phyloP scores from a whole-genome alignment of 2,113 vertebrate species.

The Propithecus coquereli region DNA sequence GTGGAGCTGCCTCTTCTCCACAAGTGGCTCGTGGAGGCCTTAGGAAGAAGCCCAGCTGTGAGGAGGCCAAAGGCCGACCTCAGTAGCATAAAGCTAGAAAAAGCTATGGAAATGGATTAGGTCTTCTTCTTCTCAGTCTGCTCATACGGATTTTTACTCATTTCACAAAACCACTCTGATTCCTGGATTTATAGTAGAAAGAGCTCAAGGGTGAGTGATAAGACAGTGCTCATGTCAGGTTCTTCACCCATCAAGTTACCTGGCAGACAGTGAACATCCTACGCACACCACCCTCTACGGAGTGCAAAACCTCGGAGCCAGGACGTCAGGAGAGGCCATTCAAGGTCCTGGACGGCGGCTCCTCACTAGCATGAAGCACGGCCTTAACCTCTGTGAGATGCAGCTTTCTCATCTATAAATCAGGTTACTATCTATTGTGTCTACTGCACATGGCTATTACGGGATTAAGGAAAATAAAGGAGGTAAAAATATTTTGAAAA shows the following conservation, averaged over 20 bases:
- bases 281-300: too few species aligned
- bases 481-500: neutral
- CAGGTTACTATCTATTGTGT: too few species aligned
- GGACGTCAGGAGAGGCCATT: neutral
- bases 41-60: neutral
- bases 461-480: neutral
- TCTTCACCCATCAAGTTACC: neutral
- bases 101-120: accelerated
- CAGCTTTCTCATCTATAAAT: neutral
- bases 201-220: neutral
- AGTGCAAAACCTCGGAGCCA: neutral
- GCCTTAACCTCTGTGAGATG: neutral
- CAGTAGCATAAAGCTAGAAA: neutral
- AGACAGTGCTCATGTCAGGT: neutral
- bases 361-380: neutral
- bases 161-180: neutral
- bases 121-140: neutral
- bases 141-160: neutral
- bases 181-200: neutral
- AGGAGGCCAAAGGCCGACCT: accelerated
- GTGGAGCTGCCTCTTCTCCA: neutral
- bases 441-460: neutral
- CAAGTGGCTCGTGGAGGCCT: accelerated
- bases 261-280: neutral
- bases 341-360: neutral